Evolutionary conservation across 2,888 invertebrate species (phyloP), one percentile per base, ranked within the genome.

Genomic region (Athetis lepigone): DNA sequence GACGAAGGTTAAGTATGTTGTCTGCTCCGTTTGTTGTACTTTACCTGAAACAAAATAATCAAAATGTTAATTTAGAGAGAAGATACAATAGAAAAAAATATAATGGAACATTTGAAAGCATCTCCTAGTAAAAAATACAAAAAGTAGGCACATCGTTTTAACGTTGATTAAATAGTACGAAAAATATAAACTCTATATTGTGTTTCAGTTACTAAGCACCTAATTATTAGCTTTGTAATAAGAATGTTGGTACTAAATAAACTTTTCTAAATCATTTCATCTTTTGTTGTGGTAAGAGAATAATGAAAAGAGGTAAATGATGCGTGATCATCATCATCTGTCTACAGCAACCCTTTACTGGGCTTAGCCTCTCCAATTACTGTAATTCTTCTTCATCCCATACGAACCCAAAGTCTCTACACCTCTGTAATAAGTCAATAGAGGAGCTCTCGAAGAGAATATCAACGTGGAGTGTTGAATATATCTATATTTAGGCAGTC

Each of bases 31-130:
- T 64, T 52, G 49, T 50, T 54, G 40, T 45, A 27, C 29, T 45
- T 51, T 80, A 77, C 77, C 77, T 77, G 81, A 64, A 77, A 77
- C 78, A 80, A 80, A 63, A 59, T 46, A 80, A 77, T 56, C 19
- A 63, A 63, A 62, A 57, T 47, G 45, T 61, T 56, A 77, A 77
- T 77, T 51, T 16, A 13, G 19, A 45, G 7, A 21, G 13, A n/a
- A 57, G 18, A 45, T 29, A 45, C n/a, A 37, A n/a, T 49, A 37
- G 6, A 47, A 42, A 33, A 43, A 42, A 8, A 18, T n/a, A 40
- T 18, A 0, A 25, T 19, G 11, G 19, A 11, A 19, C 16, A 46
- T 25, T 29, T 4, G 2, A 8, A 58, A 16, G 33, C 4, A 33
- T 33, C 11, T 33, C 13, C 13, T 33, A 13, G 33, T 13, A 13